A percentile compares a stretch with the other conserved stretches of the same genome.
Conservation (phyloP, 92 coral and sea anemone species). For the Metridium senile region DNA sequence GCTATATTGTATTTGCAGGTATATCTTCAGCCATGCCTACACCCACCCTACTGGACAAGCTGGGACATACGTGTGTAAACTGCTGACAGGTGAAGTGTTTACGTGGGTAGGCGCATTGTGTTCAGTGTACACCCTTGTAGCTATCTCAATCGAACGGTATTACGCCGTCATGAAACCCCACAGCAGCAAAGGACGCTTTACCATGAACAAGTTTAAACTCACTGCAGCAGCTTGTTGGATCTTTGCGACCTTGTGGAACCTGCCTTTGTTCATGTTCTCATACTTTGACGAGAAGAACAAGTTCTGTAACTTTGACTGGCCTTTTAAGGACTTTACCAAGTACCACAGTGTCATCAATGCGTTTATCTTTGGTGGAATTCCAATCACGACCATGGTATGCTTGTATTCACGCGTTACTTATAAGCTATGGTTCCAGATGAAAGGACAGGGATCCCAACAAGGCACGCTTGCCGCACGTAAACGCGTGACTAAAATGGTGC, state of each 20-base stretch:
- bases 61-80: slow-evolving; percentile 49
- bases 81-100: slow-evolving; percentile 57
- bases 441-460: slow-evolving; percentile 23
- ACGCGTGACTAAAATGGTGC: slow-evolving; percentile 39
- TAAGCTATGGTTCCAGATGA: slow-evolving; percentile 47
- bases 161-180: slow-evolving; percentile 52
- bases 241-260: slow-evolving; percentile 36
- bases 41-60: slow-evolving; percentile 40
- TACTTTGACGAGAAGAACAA: slow-evolving; percentile 41
- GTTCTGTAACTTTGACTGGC: slow-evolving; percentile 51
- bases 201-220: slow-evolving; percentile 42
- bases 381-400: slow-evolving; percentile 44
- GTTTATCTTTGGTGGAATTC: slow-evolving; percentile 32
- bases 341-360: slow-evolving; percentile 39
- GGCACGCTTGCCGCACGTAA: slow-evolving; percentile 20
- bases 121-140: slow-evolving; percentile 50
- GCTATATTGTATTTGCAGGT: slow-evolving; percentile 42
- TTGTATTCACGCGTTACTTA: slow-evolving; percentile 49
- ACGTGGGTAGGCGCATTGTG: slow-evolving; percentile 56
- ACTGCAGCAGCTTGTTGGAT: slow-evolving; percentile 36
- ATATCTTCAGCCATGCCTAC: slow-evolving; percentile 38
- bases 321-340: slow-evolving; percentile 30
- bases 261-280: slow-evolving; percentile 46
- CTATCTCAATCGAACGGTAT: slow-evolving; percentile 56
- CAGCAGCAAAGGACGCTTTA: slow-evolving; percentile 38